Evolutionary conservation across 2,113 vertebrate species (phyloP).

Genomic region (Oenanthe melanoleuca): DNA sequence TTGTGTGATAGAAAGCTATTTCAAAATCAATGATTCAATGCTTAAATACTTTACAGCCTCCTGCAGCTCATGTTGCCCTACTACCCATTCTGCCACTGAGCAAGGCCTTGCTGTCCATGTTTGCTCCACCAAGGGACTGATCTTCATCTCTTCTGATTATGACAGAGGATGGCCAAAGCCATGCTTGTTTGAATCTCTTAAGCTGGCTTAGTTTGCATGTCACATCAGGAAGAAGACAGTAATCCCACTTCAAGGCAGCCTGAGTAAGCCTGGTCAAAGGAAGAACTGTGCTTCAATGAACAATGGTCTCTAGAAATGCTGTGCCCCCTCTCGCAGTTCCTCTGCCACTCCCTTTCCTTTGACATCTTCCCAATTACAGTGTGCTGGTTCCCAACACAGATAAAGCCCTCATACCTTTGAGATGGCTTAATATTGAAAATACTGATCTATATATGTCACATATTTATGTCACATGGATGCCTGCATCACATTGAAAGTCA

Average conservation of each 20-base stretch:
- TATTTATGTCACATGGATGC: constrained; percentile 22
- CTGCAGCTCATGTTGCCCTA: neutral
- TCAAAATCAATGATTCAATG: neutral
- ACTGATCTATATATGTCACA: neutral
- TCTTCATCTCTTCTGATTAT: neutral
- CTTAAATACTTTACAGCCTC: neutral
- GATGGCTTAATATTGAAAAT: neutral
- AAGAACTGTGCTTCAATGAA: neutral
- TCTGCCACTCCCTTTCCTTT: neutral
- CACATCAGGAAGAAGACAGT: neutral
- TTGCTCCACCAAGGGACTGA: neutral
- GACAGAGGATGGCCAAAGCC: neutral
- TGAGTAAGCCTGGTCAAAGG: neutral
- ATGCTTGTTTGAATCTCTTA: neutral
- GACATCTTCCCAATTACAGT: neutral
- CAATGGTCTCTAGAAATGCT: neutral
- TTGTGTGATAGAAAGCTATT: neutral
- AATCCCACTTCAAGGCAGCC: neutral
- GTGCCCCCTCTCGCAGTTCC: neutral
- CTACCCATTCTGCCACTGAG: neutral
- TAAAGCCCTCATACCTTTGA: neutral
- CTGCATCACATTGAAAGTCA: constrained; percentile 33
- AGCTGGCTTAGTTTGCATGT: neutral
- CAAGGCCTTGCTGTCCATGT: neutral
- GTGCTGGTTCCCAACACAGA: neutral